phyloP scores from a whole-genome alignment of 2,113 vertebrate genomes.

The Trachemys scripta region DNA sequence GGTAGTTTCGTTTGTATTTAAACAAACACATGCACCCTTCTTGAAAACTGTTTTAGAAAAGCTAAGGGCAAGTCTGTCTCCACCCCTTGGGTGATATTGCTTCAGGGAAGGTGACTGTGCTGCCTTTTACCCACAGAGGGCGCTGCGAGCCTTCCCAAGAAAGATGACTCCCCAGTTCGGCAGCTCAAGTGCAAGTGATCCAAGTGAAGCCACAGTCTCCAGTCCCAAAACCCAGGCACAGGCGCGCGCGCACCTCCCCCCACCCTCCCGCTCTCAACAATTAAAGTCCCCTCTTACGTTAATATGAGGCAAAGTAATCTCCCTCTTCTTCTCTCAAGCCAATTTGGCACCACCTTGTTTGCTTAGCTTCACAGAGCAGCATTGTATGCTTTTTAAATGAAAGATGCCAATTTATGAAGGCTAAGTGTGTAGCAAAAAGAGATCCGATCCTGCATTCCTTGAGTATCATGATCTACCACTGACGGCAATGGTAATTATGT shows the following conservation, averaged over 20 bases:
- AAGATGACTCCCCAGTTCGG: not conserved
- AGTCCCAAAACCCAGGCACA: not conserved
- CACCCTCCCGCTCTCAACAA: accelerated
- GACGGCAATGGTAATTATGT: not conserved
- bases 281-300: not conserved
- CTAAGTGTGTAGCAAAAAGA: accelerated
- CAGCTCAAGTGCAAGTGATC: no score
- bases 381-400: not conserved
- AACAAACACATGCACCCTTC: not conserved
- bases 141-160: slow-evolving; percentile 74
- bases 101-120: not conserved
- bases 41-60: not conserved
- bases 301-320: accelerated
- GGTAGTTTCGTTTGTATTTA: not conserved
- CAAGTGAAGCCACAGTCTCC: not conserved
- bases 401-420: accelerated
- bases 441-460: not conserved
- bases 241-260: accelerated
- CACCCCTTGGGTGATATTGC: not conserved
- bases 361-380: not conserved
- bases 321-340: not conserved
- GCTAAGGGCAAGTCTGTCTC: not conserved
- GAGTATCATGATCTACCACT: accelerated
- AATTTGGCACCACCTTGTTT: not conserved
- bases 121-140: slow-evolving; percentile 77